Evolutionary conservation across 2,113 vertebrate species (phyloP).

Genomic region (Cottus gobio): DNA sequence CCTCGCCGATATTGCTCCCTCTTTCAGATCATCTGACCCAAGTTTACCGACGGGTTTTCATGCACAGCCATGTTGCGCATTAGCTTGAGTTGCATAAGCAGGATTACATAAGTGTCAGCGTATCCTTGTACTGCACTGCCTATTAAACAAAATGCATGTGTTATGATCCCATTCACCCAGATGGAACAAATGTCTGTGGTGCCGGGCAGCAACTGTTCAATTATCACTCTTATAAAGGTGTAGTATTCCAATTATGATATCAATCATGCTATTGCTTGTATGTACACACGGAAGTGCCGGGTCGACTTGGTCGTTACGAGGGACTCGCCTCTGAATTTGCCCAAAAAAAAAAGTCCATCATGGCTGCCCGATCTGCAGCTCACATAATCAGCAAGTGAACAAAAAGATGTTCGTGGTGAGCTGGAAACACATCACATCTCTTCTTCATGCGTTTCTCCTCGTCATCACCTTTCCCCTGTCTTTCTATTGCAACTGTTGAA

Average conservation of each 20-base stretch:
- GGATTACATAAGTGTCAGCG: constrained; percentile 3
- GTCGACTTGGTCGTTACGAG: no score
- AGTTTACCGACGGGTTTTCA: background rate
- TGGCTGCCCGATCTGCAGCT: no score
- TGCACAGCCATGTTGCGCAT: constrained; percentile 9
- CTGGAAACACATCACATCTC: constrained; percentile 20
- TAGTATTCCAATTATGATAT: background rate
- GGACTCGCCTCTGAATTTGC: no score
- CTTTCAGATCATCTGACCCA: constrained; percentile 13
- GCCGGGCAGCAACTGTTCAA: background rate
- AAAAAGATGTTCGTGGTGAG: background rate
- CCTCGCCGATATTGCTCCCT: constrained; percentile 1
- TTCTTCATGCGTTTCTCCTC: background rate
- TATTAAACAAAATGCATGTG: background rate
- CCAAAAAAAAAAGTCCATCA: no score
- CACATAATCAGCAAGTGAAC: no score
- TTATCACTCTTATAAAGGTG: background rate
- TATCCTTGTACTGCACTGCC: background rate
- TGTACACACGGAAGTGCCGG: background rate
- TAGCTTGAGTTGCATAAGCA: constrained; percentile 5
- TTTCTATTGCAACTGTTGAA: constrained; percentile 1
- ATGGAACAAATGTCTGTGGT: background rate
- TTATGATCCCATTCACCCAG: background rate
- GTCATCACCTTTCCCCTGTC: background rate
- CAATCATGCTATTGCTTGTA: constrained; percentile 6